Evolutionary conservation across 2,113 vertebrate species (phyloP).

Genomic region (Cairina moschata): DNA sequence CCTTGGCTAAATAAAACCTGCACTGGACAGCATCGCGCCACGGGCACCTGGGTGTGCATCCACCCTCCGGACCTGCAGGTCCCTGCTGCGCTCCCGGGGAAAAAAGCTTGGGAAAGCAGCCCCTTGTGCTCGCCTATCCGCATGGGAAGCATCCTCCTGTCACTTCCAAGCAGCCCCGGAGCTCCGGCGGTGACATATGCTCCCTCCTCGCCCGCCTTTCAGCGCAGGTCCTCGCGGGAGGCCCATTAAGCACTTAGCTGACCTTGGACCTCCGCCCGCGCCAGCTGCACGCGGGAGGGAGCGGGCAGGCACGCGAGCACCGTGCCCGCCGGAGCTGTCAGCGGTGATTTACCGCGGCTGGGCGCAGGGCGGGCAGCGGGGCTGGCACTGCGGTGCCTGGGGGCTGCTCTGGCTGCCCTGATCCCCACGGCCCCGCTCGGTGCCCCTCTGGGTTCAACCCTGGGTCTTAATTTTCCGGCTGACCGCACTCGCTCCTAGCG

Average conservation of each 20-base stretch:
- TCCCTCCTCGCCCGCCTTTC: slow-evolving; percentile 8
- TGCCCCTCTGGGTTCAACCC: neutral
- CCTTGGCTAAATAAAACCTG: neutral
- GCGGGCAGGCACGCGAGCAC: neutral
- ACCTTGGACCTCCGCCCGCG: slow-evolving; percentile 58
- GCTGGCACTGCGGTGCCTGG: neutral
- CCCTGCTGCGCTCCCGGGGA: neutral
- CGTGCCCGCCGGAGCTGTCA: neutral
- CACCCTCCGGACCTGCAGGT: rapidly evolving
- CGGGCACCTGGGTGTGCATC: rapidly evolving
- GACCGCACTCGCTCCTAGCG: neutral
- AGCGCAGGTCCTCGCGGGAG: slow-evolving; percentile 40
- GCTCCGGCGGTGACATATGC: slow-evolving; percentile 35
- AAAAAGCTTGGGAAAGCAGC: rapidly evolving
- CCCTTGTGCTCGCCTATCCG: neutral
- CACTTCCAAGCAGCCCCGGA: neutral
- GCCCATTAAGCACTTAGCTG: slow-evolving; percentile 59
- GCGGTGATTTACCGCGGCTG: neutral
- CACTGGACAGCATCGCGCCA: neutral
- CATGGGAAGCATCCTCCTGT: neutral
- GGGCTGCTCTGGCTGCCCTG: neutral
- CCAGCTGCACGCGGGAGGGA: neutral
- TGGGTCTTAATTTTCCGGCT: neutral
- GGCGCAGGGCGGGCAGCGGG: neutral
- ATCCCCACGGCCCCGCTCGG: neutral